Percentiles rank a stretch among this genome's conserved stretches.
Evolutionary conservation across 2,888 invertebrate genomes (phyloP).

Genomic region (Pardosa pseudoannulata): DNA sequence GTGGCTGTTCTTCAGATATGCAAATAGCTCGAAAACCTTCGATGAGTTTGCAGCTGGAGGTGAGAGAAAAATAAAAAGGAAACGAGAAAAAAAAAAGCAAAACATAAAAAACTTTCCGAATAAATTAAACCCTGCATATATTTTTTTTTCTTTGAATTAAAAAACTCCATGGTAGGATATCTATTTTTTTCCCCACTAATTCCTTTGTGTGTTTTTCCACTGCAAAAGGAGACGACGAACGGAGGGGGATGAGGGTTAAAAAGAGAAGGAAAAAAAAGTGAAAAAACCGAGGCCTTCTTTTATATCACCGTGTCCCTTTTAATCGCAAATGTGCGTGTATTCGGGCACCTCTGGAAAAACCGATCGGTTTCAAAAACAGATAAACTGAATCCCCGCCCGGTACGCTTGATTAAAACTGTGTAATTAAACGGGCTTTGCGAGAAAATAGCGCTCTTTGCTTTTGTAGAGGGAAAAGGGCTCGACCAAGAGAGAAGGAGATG

Average conservation of each 20-base stretch:
- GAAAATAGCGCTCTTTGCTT: constrained; percentile 57
- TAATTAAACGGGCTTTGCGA: constrained; percentile 68
- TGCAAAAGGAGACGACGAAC: constrained; percentile 32
- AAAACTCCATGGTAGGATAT: constrained; percentile 20
- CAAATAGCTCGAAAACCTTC: constrained; percentile 41
- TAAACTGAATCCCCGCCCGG: constrained; percentile 46
- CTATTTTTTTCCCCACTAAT: constrained; percentile 42
- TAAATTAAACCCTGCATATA: constrained; percentile 60
- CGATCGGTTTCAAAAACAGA: constrained; percentile 71
- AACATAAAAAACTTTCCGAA: constrained; percentile 51
- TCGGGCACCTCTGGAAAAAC: constrained; percentile 35
- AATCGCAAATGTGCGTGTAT: constrained; percentile 64
- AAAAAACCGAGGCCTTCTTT: constrained; percentile 30
- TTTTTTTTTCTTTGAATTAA: constrained; percentile 17
- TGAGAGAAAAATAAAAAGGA: constrained; percentile 33
- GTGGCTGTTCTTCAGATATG: constrained; percentile 37
- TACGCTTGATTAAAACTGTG: constrained; percentile 70
- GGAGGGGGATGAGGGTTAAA: not conserved
- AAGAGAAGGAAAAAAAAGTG: too few species aligned
- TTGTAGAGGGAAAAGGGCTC: constrained; percentile 26
- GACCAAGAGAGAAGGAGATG: constrained; percentile 26
- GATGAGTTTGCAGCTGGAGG: constrained; percentile 36
- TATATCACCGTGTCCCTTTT: constrained; percentile 62
- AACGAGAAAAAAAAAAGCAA: constrained; percentile 31
- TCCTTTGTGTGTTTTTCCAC: constrained; percentile 64